Evolutionary conservation across 2,113 vertebrate species (phyloP).

Genomic region (Dromas ardeola): DNA sequence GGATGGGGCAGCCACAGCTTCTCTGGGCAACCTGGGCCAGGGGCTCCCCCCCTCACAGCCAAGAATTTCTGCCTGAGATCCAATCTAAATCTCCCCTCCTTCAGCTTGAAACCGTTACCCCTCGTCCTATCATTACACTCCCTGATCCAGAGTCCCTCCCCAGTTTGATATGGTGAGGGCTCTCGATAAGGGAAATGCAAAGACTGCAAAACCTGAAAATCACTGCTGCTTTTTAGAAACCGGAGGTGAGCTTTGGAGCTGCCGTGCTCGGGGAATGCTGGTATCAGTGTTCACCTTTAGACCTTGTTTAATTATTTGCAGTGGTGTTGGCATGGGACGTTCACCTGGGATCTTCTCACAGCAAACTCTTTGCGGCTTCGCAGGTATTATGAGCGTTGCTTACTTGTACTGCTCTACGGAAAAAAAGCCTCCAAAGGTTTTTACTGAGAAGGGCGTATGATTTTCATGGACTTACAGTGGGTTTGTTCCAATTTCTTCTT

Average conservation of each 20-base stretch:
- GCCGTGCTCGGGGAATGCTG: background rate
- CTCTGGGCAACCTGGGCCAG: no score
- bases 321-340: accelerated
- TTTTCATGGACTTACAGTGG: background rate
- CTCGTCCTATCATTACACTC: no score
- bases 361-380: accelerated
- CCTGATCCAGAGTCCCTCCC: no score
- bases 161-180: no score
- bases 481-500: background rate
- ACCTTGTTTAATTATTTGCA: background rate
- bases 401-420: background rate
- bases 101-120: no score
- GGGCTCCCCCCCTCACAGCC: no score
- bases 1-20: no score
- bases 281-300: background rate
- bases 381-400: background rate
- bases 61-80: no score
- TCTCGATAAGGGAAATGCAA: background rate
- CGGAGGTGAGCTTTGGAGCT: background rate
- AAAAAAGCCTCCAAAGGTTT: background rate
- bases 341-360: background rate
- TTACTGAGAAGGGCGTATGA: background rate
- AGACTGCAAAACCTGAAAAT: background rate
- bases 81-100: no score
- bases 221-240: background rate